These are phyloP conservation scores for Tachina lurida DNA, from an alignment of 2,888 invertebrate genomes.

Conservation along the genomic window DNA sequence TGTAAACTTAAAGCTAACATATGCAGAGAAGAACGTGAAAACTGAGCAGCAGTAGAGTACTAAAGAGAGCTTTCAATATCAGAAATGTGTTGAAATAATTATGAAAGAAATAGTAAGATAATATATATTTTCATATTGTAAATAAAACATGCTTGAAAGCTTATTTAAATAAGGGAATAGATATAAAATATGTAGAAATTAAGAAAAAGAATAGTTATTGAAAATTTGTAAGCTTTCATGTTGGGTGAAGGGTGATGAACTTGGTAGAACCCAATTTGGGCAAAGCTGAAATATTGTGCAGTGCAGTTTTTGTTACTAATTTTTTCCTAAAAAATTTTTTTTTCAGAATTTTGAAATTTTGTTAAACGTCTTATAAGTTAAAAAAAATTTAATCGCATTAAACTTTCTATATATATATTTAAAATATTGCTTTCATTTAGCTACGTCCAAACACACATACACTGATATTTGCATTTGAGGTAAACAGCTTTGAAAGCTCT, in stretches of 20 bases:
- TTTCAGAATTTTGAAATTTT: not conserved
- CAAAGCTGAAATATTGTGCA: not conserved
- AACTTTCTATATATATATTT: too few relatives aligned
- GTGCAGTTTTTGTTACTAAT: not conserved
- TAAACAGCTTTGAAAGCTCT: too few relatives aligned
- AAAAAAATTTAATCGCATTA: too few relatives aligned
- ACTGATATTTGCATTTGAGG: too few relatives aligned
- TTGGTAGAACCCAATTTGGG: not conserved
- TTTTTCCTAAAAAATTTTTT: not conserved
- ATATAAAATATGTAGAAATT: conserved; percentile 3
- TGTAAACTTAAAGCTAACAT: conserved; percentile 51
- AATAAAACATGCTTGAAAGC: conserved; percentile 33
- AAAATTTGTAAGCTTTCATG: conserved; percentile 68
- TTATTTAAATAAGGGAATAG: conserved; percentile 3
- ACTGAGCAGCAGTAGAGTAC: conserved; percentile 73
- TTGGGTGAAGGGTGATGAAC: too few relatives aligned
- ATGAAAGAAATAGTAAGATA: not conserved
- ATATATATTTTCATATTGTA: conserved; percentile 1
- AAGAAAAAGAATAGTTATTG: not conserved
- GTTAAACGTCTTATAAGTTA: not conserved
- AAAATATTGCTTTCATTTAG: too few relatives aligned
- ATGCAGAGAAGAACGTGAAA: conserved; percentile 77
- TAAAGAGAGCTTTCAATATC: conserved; percentile 35
- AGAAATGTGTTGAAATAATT: conserved; percentile 5
- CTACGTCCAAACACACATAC: too few relatives aligned